Evolutionary conservation across 2,888 invertebrate species (phyloP).

Genomic region (Hydrotaea diabolus): DNA sequence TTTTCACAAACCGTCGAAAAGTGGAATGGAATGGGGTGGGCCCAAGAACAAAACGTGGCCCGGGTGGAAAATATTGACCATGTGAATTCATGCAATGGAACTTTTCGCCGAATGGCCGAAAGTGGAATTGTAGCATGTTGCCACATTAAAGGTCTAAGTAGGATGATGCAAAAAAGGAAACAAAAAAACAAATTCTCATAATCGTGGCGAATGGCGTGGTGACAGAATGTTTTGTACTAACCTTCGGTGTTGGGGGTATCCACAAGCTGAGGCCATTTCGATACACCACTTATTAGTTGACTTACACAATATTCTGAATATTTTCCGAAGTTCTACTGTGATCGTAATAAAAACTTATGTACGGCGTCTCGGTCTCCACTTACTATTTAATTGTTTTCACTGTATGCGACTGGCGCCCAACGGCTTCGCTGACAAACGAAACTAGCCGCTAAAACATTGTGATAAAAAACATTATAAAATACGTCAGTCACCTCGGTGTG

Average conservation of each 20-base stretch:
- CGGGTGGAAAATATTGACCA: not conserved
- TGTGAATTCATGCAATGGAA: not conserved
- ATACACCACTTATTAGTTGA: no score
- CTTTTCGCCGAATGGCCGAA: not conserved
- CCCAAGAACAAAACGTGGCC: not conserved
- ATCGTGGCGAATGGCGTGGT: constrained; percentile 1
- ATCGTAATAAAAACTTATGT: no score
- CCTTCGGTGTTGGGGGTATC: not conserved
- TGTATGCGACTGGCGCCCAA: no score
- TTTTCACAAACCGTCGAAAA: not conserved
- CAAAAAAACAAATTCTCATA: not conserved
- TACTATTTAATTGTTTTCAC: no score
- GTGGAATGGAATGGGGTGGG: no score
- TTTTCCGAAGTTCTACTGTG: no score
- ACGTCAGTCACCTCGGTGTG: no score
- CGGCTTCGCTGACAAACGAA: no score
- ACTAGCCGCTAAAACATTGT: no score
- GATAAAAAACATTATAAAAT: no score
- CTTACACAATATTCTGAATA: no score
- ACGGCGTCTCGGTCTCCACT: no score
- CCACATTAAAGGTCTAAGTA: constrained; percentile 2
- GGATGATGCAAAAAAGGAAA: not conserved
- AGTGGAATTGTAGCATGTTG: not conserved
- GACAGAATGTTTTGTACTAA: not conserved
- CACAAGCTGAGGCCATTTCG: not conserved